Evolutionary conservation across 2,797 vertebrate genomes (phyloP), one percentile per base, ranked within the genome.

Genomic region (Parambassis ranga): DNA sequence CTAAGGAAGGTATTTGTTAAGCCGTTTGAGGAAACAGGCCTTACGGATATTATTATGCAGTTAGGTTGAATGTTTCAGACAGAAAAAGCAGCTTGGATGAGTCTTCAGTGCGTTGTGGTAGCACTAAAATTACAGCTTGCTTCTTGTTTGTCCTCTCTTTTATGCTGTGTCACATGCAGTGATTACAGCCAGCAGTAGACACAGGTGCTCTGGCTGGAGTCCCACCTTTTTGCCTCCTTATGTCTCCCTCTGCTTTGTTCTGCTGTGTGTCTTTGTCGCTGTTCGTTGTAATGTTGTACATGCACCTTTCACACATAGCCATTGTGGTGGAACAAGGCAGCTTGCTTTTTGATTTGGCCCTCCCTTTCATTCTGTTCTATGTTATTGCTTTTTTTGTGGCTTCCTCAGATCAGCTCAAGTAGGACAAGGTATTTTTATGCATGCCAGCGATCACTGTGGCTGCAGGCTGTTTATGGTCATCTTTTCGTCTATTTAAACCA

Each of bases 141-240:
- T 46, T 8, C 15, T 39, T 70, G 42, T 72, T 60, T 72, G 41
- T 71, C 23, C 35, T 36, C 15, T 69, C 10, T 19, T 66, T 70
- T 55, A 28, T 48, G 37, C 49, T 32, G n/a, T 16, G 57, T 70
- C 48, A 47, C 57, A 50, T 64, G 32, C 59, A 33, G 38, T 58
- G 65, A 71, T 65, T 28, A 53, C 51, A 48, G 14, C 28, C 51
- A 65, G 65, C 49, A 19, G 27, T 19, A 42, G 59, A 69, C 44
- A 47, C 67, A 79, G 75, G 67, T 81, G 67, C 67, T 61, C 70
- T 81, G 62, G 73, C 65, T 58, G 6, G 10, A 68, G 42, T 59
- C 59, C 71, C 52, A 64, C 55, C 38, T 51, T 30, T 74, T 66
- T 56, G 42, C 52, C 63, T 62, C 52, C 55, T 75, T 75, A 52